phyloP scores from a whole-genome alignment of 2,888 invertebrate genomes.

The Teleiodes luculella region DNA sequence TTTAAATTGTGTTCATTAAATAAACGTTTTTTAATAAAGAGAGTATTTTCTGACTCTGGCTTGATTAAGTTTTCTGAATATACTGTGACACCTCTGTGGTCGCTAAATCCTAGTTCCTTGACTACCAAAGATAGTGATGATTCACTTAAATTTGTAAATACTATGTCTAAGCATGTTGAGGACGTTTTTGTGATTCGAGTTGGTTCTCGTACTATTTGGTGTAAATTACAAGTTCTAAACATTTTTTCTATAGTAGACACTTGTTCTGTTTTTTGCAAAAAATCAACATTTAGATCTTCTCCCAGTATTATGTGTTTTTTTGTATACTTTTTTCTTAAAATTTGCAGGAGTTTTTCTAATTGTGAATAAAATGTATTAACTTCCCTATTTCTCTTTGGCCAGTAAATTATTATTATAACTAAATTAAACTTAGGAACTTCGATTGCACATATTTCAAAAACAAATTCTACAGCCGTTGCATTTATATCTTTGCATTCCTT shows the following conservation, averaged over 20 bases:
- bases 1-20: constrained; percentile 11
- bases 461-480: constrained; percentile 19
- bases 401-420: constrained; percentile 21
- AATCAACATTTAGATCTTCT: constrained; percentile 17
- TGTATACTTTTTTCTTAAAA: constrained; percentile 17
- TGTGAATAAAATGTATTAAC: constrained; percentile 17
- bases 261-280: background rate
- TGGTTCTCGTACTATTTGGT: constrained; percentile 18
- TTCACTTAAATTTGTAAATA: constrained; percentile 21
- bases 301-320: constrained; percentile 20
- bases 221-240: constrained; percentile 18
- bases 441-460: constrained; percentile 23
- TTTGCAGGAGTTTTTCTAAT: constrained; percentile 14
- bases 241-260: background rate
- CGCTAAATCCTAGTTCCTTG: constrained; percentile 9
- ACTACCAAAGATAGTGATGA: background rate
- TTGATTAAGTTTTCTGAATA: background rate
- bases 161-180: constrained; percentile 19
- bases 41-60: background rate
- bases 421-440: constrained; percentile 16
- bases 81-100: background rate
- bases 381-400: constrained; percentile 20
- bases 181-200: constrained; percentile 18
- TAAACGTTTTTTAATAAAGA: background rate
- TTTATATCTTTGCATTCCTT: constrained; percentile 15